Percentiles rank a stretch among this genome's conserved stretches.
Conservation (phyloP, 2,113 vertebrate genomes). For the Synodontis membranacea region DNA sequence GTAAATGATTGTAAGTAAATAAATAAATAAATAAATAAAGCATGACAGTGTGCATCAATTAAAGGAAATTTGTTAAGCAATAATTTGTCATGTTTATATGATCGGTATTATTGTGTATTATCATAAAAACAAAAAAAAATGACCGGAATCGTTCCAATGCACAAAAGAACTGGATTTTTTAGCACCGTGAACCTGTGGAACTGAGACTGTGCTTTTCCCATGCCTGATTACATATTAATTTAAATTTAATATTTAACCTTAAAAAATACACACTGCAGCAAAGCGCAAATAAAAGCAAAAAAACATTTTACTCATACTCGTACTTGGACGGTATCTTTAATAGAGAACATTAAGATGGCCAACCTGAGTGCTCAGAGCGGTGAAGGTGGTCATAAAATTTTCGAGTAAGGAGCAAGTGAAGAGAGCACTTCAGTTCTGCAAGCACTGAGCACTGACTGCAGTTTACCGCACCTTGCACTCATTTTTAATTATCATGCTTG, state of each 20-base stretch:
- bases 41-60: neutral
- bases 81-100: neutral
- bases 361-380: neutral
- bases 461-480: neutral
- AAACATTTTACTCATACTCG: neutral
- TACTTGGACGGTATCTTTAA: neutral
- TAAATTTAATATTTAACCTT: neutral
- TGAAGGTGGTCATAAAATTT: too few relatives aligned
- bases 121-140: neutral
- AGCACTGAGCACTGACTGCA: neutral
- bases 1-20: neutral
- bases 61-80: neutral
- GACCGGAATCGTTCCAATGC: neutral
- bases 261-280: neutral
- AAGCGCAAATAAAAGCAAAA: neutral
- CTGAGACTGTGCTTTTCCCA: neutral
- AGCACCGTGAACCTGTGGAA: neutral
- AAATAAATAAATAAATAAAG: neutral
- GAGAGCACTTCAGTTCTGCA: neutral
- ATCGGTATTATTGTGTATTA: neutral
- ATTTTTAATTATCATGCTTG: too few relatives aligned
- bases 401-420: neutral
- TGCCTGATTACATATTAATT: neutral
- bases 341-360: neutral
- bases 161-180: neutral